A percentile compares a stretch with the other conserved stretches of the same genome.
Conservation (phyloP, 2,888 invertebrate genomes). For the Archips xylosteana region DNA sequence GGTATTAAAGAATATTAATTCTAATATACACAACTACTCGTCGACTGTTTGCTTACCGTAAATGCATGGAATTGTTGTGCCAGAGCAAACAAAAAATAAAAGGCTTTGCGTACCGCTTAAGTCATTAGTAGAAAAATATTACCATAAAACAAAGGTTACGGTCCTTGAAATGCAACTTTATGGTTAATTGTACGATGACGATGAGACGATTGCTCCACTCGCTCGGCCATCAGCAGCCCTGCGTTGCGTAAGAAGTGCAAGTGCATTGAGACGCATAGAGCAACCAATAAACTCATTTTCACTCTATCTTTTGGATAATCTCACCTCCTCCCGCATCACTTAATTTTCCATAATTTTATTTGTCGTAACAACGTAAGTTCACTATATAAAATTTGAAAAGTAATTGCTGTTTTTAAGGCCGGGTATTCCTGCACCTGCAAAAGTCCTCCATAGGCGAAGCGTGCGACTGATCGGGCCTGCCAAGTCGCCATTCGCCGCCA, state of each 20-base stretch:
- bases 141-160: slow-evolving; percentile 9
- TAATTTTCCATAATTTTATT: no score
- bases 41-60: background rate
- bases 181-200: slow-evolving; percentile 6
- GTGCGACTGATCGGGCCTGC: no score
- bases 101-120: background rate
- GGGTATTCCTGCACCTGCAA: no score
- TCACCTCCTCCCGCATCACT: background rate
- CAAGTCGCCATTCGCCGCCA: no score
- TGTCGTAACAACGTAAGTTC: no score
- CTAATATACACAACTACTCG: background rate
- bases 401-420: no score
- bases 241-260: slow-evolving; percentile 27
- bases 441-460: no score
- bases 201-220: slow-evolving; percentile 20
- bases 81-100: slow-evolving; percentile 7
- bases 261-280: slow-evolving; percentile 24
- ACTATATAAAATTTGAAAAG: no score
- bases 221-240: slow-evolving; percentile 16
- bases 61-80: background rate
- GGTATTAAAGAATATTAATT: background rate
- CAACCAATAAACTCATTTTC: slow-evolving; percentile 7
- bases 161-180: slow-evolving; percentile 5
- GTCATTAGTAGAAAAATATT: slow-evolving; percentile 15
- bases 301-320: background rate